Evolutionary conservation across 2,797 vertebrate species (phyloP).

Genomic region (Siniperca undulata): DNA sequence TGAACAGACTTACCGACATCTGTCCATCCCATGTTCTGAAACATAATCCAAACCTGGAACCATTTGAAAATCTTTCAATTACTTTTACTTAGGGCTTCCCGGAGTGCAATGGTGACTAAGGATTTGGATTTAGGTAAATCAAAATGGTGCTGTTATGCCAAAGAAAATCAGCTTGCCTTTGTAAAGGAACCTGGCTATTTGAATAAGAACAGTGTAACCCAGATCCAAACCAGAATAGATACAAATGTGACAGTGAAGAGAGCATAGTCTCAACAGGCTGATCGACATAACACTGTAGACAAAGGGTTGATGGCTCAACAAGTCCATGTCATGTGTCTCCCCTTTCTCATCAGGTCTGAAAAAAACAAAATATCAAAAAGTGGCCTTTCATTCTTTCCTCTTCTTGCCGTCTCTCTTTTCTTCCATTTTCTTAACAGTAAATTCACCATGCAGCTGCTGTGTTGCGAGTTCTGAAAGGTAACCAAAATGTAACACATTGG

Average conservation of each 20-base stretch:
- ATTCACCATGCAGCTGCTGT: slow-evolving; percentile 16
- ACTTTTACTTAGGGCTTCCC: slow-evolving; percentile 29
- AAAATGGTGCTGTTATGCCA: slow-evolving; percentile 6
- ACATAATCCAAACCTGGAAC: slow-evolving; percentile 44
- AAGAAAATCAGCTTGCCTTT: slow-evolving; percentile 27
- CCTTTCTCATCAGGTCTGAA: slow-evolving; percentile 4
- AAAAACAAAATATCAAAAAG: slow-evolving; percentile 11
- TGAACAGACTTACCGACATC: slow-evolving; percentile 39
- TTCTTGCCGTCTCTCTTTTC: not conserved
- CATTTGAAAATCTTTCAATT: slow-evolving; percentile 63
- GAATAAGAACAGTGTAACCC: slow-evolving; percentile 32
- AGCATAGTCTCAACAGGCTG: slow-evolving; percentile 12
- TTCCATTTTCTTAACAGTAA: not conserved
- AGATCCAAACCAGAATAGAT: slow-evolving; percentile 25
- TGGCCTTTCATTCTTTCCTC: not conserved
- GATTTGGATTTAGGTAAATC: slow-evolving; percentile 50
- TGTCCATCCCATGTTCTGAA: slow-evolving; percentile 30
- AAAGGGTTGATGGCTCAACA: slow-evolving; percentile 7
- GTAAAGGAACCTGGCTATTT: slow-evolving; percentile 15
- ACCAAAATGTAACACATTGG: slow-evolving; percentile 18
- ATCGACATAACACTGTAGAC: not conserved
- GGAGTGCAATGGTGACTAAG: slow-evolving; percentile 6
- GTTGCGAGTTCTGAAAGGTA: slow-evolving; percentile 39
- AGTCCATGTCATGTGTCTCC: not conserved
- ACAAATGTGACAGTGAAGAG: slow-evolving; percentile 15